A percentile compares a stretch with the other conserved stretches of the same genome.
phyloP scores from a whole-genome alignment of 2,113 vertebrate genomes.

The Misgurnus mizolepis region DNA sequence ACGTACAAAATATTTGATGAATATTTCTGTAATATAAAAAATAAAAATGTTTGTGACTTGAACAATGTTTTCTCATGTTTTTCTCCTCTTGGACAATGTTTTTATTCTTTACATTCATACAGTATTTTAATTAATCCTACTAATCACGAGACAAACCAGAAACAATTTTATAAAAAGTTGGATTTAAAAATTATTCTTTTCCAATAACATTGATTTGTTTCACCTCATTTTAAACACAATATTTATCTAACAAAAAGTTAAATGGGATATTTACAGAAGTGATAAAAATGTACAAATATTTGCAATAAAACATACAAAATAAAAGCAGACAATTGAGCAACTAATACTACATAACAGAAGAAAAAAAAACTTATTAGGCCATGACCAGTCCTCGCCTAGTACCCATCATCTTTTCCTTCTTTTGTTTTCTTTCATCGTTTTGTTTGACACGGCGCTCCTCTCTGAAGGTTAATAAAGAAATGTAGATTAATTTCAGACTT shows the following conservation, averaged over 20 bases:
- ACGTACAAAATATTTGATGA: conserved; percentile 11
- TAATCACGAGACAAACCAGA: background rate
- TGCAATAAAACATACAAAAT: background rate
- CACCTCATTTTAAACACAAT: background rate
- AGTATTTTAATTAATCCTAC: too few species aligned
- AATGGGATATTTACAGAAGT: background rate
- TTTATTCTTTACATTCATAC: too few species aligned
- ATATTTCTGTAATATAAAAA: background rate
- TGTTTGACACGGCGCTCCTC: conserved; percentile 78
- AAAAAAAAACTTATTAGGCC: conserved; percentile 55
- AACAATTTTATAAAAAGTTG: background rate
- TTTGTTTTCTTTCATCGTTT: conserved; percentile 78
- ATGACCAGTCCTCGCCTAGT: conserved; percentile 78
- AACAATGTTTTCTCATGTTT: too few species aligned
- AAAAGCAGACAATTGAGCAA: conserved; percentile 45
- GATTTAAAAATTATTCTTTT: background rate
- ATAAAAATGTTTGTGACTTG: conserved; percentile 5
- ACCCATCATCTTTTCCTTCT: conserved; percentile 77
- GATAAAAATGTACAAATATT: background rate
- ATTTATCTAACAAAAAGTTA: background rate
- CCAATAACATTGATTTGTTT: too few species aligned
- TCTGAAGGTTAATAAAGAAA: conserved; percentile 63
- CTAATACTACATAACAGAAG: conserved; percentile 40
- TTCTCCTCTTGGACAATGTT: too few species aligned
- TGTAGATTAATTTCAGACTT: too few species aligned